Percentiles rank a stretch among this genome's conserved stretches.
phyloP scores from a whole-genome alignment of 1,140 invertebrate species.

The Macrotrachela quadricornifera region DNA sequence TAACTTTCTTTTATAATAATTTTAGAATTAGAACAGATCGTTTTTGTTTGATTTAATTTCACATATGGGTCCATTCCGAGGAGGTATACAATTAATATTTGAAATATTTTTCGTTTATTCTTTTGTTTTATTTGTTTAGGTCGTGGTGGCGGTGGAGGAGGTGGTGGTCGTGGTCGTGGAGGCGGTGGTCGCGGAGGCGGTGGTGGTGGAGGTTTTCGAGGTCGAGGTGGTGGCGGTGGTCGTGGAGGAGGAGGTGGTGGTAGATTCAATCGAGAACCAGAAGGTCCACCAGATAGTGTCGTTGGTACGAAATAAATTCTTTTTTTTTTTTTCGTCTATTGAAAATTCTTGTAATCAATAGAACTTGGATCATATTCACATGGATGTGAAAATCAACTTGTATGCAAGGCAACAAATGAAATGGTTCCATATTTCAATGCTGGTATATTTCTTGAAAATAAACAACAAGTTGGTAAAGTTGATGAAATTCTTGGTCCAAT shows the following conservation, averaged over 20 bases:
- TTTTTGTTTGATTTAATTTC: too few species aligned
- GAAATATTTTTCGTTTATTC: too few species aligned
- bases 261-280: not conserved
- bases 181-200: constrained; percentile 11
- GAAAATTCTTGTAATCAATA: constrained; percentile 21
- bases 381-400: constrained; percentile 73
- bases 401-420: constrained; percentile 72
- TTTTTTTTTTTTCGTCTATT: not conserved
- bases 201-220: constrained; percentile 14
- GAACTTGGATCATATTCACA: constrained; percentile 63
- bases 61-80: too few species aligned
- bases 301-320: not conserved
- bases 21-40: too few species aligned
- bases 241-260: constrained; percentile 11
- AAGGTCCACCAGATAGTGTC: constrained; percentile 1
- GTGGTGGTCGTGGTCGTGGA: constrained; percentile 11
- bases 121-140: too few species aligned
- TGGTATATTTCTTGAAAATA: constrained; percentile 83
- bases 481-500: constrained; percentile 96
- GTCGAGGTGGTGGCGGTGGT: constrained; percentile 13
- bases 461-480: constrained; percentile 92
- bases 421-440: constrained; percentile 91
- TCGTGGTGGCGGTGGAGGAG: constrained; percentile 1
- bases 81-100: too few species aligned
- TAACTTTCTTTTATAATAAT: too few species aligned